phyloP scores from a whole-genome alignment of 1,140 invertebrate genomes.

The Cylas formicarius region DNA sequence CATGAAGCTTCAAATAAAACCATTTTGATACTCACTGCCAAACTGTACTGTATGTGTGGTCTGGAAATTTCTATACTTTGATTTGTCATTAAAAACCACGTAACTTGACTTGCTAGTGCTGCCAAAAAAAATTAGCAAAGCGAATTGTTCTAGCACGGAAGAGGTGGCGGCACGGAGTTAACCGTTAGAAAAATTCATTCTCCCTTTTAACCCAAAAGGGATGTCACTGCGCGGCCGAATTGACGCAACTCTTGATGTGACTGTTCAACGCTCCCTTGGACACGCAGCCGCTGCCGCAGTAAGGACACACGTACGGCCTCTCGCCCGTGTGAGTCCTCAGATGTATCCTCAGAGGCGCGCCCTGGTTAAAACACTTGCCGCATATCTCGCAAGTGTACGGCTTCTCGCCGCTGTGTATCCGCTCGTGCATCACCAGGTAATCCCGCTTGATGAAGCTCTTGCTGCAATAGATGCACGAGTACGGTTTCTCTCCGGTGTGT shows the following conservation, averaged over 20 bases:
- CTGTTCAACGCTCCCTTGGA: conserved; percentile 31
- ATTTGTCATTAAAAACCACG: no score
- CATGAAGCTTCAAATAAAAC: no score
- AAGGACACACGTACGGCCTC: conserved; percentile 32
- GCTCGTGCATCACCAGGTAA: conserved; percentile 50
- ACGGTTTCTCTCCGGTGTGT: conserved; percentile 47
- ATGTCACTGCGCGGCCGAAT: no score
- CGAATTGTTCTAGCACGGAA: no score
- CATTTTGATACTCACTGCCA: no score
- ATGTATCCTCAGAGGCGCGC: conserved; percentile 43
- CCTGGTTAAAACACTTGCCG: conserved; percentile 46
- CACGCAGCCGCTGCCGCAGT: conserved; percentile 31
- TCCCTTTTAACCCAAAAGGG: no score
- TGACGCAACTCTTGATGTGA: conserved; percentile 35
- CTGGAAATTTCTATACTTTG: no score
- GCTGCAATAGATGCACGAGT: conserved; percentile 47
- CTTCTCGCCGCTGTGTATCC: conserved; percentile 49
- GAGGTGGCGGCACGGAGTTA: no score
- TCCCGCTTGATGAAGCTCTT: conserved; percentile 48
- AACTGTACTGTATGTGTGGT: no score
- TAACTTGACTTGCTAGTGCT: no score
- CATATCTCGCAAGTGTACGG: conserved; percentile 49
- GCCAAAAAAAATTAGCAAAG: no score
- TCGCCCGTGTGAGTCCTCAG: conserved; percentile 41
- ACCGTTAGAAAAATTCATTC: no score